A percentile compares a stretch with the other conserved stretches of the same genome.
Conservation (phyloP, 2,888 invertebrate species). For the Oasisia sp. region DNA sequence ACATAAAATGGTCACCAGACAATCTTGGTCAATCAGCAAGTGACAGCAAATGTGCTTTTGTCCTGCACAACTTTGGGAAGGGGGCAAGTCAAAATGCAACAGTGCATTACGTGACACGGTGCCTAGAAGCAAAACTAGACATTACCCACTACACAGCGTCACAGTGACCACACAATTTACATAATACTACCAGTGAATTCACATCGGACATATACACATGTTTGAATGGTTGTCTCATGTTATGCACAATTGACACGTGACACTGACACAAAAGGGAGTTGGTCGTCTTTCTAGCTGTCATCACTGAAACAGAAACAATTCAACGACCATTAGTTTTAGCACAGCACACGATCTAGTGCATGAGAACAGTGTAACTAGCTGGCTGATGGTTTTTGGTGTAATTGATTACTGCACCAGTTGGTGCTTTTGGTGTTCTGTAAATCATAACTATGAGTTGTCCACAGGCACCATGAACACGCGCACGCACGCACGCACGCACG, state of each 20-base stretch:
- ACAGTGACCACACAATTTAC: background rate
- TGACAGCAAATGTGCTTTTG: too few relatives aligned
- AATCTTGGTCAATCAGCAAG: too few relatives aligned
- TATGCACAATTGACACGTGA: background rate
- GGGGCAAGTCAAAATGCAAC: too few relatives aligned
- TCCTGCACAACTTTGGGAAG: too few relatives aligned
- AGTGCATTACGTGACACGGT: too few relatives aligned
- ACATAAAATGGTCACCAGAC: too few relatives aligned
- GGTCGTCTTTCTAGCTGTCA: background rate
- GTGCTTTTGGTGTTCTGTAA: background rate
- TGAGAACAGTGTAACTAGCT: background rate
- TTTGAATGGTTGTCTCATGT: too few relatives aligned
- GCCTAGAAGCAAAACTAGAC: too few relatives aligned
- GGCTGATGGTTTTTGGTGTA: too few relatives aligned
- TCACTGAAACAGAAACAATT: background rate
- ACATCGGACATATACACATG: background rate
- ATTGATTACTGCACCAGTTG: background rate
- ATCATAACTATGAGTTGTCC: background rate
- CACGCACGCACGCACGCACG: background rate
- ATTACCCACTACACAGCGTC: background rate
- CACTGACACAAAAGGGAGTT: background rate
- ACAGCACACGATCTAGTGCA: background rate
- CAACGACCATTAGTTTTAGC: background rate
- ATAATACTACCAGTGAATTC: background rate
- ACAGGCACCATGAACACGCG: background rate